Conservation (phyloP, 2,113 vertebrate species). For the Colius striatus region DNA sequence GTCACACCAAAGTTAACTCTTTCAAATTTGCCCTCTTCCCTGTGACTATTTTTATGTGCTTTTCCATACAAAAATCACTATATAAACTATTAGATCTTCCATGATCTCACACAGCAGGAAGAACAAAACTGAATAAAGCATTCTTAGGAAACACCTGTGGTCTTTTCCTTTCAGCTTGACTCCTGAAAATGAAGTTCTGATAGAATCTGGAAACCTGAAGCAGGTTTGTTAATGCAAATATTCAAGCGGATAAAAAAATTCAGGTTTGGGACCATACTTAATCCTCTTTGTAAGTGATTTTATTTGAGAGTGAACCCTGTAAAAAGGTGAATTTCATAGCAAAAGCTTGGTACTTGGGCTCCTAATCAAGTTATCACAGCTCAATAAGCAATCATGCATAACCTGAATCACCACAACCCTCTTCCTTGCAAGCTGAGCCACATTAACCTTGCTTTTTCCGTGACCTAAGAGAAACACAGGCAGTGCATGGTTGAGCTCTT, state of each 20-base stretch:
- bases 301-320: not conserved
- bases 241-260: not conserved
- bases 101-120: not conserved
- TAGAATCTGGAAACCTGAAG: not conserved
- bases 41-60: not conserved
- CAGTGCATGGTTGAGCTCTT: not conserved
- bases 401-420: not conserved
- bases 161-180: not conserved
- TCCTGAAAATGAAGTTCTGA: not conserved
- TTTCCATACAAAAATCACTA: not conserved
- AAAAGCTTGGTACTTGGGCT: not conserved
- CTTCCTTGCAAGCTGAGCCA: not conserved
- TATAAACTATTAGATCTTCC: not conserved
- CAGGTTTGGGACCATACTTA: not conserved
- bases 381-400: not conserved
- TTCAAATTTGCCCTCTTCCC: not conserved
- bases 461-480: not conserved
- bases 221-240: not conserved
- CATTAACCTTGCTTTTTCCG: not conserved
- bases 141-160: not conserved
- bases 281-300: not conserved
- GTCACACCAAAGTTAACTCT: not conserved
- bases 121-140: not conserved
- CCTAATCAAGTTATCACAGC: slow-evolving; percentile 13
- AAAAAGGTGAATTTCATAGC: not conserved